Base-by-base conservation (phyloP, 2,888 invertebrate genomes). In the Metellina segmentata region DNA sequence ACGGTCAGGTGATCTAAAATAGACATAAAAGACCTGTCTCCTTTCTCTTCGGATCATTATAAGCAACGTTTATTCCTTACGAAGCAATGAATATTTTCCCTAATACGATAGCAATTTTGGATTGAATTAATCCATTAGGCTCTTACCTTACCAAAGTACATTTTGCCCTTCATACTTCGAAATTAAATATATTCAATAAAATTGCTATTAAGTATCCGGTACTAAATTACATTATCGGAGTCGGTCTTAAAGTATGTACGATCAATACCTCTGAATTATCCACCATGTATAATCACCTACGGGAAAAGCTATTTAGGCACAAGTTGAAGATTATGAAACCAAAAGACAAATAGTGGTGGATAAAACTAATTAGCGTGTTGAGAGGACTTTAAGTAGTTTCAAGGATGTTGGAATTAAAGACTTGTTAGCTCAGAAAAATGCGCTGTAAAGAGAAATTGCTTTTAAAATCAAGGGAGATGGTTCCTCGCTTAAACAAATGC, bases 351-450 rank as follows among this genome's bases (percentile, higher is more conserved):
- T 74, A 20, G 74, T 74, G 34, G 34, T 6, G 20, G 74, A 34
- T 74, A 48, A 74, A 74, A 20, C 74, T 74, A 74, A 74, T 74
- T 74, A 34, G 19, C 20, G 48, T 48, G 74, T 20, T 74, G 19
- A 74, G 20, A 48, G 19, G 70, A 70, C 16, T 70, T 20, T 74
- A 74, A 74, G 74, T 74, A 74, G 34, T 74, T 34, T 74, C 34
- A 48, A 48, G 74, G 13, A 74, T 6, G 34, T 16, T 8, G 61
- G 61, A 61, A 61, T 61, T 61, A 61, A 61, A 61, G 61, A 16
- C 61, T 61, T 61, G 16, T 61, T 61, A 61, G 61, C 61, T 61
- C 9, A 61, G 61, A 61, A 61, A 61, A 61, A 61, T 61, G 61
- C 61, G 61, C 9, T 61, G 11, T 61, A 61, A 61, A 61, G 61